phyloP scores from a whole-genome alignment of 2,888 invertebrate genomes.

The Nineta flava region DNA sequence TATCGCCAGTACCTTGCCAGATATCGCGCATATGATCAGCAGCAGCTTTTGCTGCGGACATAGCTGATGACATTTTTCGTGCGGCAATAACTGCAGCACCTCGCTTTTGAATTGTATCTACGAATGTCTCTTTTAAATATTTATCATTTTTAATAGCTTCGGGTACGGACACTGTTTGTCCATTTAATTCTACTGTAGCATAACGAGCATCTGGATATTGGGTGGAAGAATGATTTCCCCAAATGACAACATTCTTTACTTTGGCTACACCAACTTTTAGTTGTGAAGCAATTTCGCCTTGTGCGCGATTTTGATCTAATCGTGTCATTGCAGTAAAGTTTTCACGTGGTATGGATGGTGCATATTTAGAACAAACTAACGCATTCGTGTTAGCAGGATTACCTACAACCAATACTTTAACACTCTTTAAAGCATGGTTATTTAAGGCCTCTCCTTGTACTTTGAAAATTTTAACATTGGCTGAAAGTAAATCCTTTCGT shows the following conservation, averaged over 20 bases:
- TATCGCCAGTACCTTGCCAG: constrained; percentile 75
- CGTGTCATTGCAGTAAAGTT: constrained; percentile 98
- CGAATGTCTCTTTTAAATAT: constrained; percentile 69
- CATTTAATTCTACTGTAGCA: constrained; percentile 42
- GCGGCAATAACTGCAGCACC: constrained; percentile 96
- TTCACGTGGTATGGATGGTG: constrained; percentile 86
- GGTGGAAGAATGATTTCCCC: constrained; percentile 99
- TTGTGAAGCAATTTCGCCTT: constrained; percentile 69
- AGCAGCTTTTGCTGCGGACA: constrained; percentile 98
- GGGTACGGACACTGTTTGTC: constrained; percentile 39
- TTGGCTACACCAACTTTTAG: constrained; percentile 50
- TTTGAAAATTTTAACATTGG: constrained; percentile 97
- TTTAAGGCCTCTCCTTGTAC: constrained; percentile 90
- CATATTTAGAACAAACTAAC: constrained; percentile 85
- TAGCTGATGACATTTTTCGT: constrained; percentile 94
- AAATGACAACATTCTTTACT: constrained; percentile 86
- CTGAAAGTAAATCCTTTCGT: constrained; percentile 89
- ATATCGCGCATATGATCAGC: constrained; percentile 96
- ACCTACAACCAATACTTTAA: constrained; percentile 94
- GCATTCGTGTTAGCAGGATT: constrained; percentile 99
- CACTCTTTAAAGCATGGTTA: constrained; percentile 75
- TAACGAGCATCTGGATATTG: constrained; percentile 90
- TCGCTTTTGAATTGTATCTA: constrained; percentile 88
- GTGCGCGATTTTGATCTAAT: constrained; percentile 94
- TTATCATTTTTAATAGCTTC: constrained; percentile 64